Evolutionary conservation across 2,113 vertebrate genomes (phyloP).

Genomic region (Cichladusa arquata): DNA sequence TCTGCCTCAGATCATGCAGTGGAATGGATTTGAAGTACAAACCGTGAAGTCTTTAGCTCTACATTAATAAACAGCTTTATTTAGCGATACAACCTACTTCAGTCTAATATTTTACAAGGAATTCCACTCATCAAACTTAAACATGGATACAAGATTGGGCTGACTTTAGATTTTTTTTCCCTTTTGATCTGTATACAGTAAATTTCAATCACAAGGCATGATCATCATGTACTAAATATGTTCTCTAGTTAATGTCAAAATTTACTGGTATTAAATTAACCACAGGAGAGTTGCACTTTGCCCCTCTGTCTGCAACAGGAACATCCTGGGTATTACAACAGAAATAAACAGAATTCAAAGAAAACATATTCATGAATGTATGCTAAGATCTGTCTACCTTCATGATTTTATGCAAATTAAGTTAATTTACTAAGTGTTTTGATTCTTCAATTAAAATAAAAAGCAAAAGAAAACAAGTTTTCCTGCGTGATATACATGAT

Average conservation of each 20-base stretch:
- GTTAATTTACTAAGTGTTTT: background rate
- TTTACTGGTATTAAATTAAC: constrained; percentile 9
- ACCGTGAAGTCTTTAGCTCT: background rate
- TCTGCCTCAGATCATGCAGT: background rate
- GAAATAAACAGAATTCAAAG: background rate
- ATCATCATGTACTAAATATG: background rate
- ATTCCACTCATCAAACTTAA: background rate
- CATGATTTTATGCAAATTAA: background rate
- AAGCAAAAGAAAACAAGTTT: background rate
- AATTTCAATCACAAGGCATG: background rate
- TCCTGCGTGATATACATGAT: background rate
- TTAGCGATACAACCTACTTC: background rate
- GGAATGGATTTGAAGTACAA: background rate
- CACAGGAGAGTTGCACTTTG: background rate
- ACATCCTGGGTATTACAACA: background rate
- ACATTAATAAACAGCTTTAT: background rate
- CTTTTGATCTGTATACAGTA: background rate
- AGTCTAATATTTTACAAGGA: background rate
- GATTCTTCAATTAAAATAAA: background rate
- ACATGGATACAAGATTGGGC: background rate
- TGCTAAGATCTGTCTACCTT: background rate
- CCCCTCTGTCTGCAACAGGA: background rate
- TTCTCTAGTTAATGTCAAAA: background rate
- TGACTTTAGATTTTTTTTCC: background rate
- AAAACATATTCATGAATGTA: background rate